A percentile compares a stretch with the other conserved stretches of the same genome.
Conservation (phyloP, 2,113 vertebrate genomes). For the Zapus hudsonius region DNA sequence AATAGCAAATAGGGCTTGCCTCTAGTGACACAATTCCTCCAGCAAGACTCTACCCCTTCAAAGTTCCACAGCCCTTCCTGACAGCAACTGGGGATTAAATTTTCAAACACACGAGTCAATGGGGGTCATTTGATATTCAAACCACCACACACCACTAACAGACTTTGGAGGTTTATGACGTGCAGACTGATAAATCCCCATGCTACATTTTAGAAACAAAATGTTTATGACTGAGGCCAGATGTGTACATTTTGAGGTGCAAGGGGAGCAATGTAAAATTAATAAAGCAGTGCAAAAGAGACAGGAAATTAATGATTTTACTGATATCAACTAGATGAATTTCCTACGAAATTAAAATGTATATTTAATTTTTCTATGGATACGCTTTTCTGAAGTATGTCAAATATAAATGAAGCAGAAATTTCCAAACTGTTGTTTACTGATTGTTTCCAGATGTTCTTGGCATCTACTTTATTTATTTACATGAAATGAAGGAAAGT, state of each 20-base stretch:
- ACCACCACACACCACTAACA: background rate
- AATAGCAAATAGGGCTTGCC: no score
- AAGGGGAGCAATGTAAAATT: background rate
- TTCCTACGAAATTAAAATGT: slow-evolving; percentile 67
- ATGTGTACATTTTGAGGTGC: background rate
- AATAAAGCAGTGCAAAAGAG: background rate
- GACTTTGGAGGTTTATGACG: slow-evolving; percentile 7
- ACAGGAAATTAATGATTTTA: slow-evolving; percentile 44
- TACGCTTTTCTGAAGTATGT: slow-evolving; percentile 62
- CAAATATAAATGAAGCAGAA: slow-evolving; percentile 67
- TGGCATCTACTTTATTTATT: slow-evolving; percentile 46
- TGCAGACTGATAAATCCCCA: background rate
- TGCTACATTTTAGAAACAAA: slow-evolving; percentile 32
- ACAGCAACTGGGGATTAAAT: no score
- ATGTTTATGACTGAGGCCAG: slow-evolving; percentile 24
- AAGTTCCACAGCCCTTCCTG: no score
- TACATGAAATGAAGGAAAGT: background rate
- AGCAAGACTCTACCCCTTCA: no score
- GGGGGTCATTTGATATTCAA: no score
- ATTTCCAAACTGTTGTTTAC: slow-evolving; percentile 68
- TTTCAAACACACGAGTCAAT: no score
- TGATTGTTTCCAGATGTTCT: slow-evolving; percentile 74
- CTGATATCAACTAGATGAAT: slow-evolving; percentile 22
- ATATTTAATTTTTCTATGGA: slow-evolving; percentile 60
- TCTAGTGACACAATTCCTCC: no score